Evolutionary conservation across 92 coral and sea anemone genomes (phyloP).

Genomic region (Zoanthus solanderi): DNA sequence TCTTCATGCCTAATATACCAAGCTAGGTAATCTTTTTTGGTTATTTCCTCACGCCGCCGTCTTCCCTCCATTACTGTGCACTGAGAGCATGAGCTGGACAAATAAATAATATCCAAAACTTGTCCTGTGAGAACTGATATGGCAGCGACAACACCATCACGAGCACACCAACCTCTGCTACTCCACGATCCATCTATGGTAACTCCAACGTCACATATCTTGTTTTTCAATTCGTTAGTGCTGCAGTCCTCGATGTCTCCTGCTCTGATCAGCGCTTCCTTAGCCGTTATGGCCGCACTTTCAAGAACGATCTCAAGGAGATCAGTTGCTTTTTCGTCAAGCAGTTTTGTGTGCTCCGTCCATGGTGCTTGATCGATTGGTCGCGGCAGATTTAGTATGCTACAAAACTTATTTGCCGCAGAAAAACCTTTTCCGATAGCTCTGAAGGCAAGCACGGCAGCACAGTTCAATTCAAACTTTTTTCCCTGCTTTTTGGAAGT

Average conservation of each 20-base stretch:
- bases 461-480: constrained; percentile 31
- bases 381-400: constrained; percentile 34
- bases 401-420: constrained; percentile 42
- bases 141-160: constrained; percentile 44
- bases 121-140: constrained; percentile 43
- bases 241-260: constrained; percentile 35
- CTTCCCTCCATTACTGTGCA: constrained; percentile 51
- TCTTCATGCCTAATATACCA: constrained; percentile 48
- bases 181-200: constrained; percentile 49
- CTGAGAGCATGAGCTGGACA: constrained; percentile 45
- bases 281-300: constrained; percentile 19
- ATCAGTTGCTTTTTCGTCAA: constrained; percentile 27
- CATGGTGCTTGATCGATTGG: constrained; percentile 40
- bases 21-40: constrained; percentile 36
- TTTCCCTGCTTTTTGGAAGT: constrained; percentile 9
- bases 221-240: constrained; percentile 17
- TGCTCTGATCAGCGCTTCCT: constrained; percentile 14
- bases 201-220: constrained; percentile 45
- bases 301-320: constrained; percentile 20
- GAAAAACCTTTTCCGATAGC: constrained; percentile 19
- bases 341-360: constrained; percentile 30
- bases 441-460: not conserved
- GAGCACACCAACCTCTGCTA: constrained; percentile 49
- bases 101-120: constrained; percentile 49
- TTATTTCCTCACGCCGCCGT: constrained; percentile 24